A percentile compares a stretch with the other conserved stretches of the same genome.
phyloP scores from a whole-genome alignment of 2,797 vertebrate species.

The Gorsachius magnificus region DNA sequence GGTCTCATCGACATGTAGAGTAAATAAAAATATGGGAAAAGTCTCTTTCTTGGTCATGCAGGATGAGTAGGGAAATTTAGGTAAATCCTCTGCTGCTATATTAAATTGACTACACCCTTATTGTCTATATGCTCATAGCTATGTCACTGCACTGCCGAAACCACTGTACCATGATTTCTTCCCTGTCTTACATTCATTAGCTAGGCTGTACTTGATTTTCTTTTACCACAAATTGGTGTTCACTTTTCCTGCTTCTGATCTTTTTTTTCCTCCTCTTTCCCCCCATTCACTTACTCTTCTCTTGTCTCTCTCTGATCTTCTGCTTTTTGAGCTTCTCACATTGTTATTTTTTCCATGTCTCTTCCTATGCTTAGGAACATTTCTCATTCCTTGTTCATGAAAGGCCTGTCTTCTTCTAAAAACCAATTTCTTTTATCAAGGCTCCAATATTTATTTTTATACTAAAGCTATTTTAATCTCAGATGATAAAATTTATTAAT shows the following conservation, averaged over 20 bases:
- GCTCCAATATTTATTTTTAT: background rate
- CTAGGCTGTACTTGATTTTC: background rate
- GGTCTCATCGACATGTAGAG: background rate
- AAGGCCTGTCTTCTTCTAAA: slow-evolving; percentile 1
- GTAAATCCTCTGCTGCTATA: background rate
- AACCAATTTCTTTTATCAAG: background rate
- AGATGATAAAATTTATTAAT: background rate
- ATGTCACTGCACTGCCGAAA: background rate
- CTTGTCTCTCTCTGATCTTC: slow-evolving; percentile 15
- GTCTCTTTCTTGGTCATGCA: background rate
- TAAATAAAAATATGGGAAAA: background rate
- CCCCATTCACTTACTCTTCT: background rate
- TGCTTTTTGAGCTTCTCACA: slow-evolving; percentile 3
- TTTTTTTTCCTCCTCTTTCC: accelerated
- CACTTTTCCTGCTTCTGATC: slow-evolving; percentile 28
- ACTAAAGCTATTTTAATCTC: background rate
- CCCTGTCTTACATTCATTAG: background rate
- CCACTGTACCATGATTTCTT: background rate
- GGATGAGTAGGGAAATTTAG: background rate
- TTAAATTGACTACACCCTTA: background rate
- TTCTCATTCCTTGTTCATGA: background rate
- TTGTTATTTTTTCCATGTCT: slow-evolving; percentile 21
- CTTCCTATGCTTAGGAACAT: background rate
- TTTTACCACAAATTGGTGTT: slow-evolving; percentile 13
- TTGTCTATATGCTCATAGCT: accelerated